Evolutionary conservation across 2,888 invertebrate genomes (phyloP).

Genomic region (Chrysodeixis includens): DNA sequence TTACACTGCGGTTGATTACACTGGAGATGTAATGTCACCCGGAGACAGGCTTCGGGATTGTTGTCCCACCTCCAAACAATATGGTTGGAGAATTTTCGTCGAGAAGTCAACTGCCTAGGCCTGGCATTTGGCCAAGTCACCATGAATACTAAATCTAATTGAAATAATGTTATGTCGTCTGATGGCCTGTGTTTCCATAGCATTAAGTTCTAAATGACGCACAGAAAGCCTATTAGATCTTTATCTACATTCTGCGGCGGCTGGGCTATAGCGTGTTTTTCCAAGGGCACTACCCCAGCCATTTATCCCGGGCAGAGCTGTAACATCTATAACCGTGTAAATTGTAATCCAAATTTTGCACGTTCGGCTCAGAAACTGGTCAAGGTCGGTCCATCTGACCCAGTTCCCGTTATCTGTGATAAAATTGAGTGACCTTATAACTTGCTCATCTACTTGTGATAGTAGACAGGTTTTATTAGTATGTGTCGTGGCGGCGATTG

Average conservation of each 20-base stretch:
- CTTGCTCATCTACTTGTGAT: background rate
- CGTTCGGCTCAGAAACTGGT: background rate
- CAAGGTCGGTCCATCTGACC: background rate
- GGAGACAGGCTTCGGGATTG: background rate
- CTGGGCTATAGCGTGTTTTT: background rate
- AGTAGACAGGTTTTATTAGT: conserved; percentile 3
- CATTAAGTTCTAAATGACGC: background rate
- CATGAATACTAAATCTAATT: background rate
- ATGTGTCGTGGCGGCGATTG: conserved; percentile 15
- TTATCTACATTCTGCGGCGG: background rate
- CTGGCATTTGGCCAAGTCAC: conserved; percentile 4
- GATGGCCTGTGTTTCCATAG: background rate
- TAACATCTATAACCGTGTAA: background rate
- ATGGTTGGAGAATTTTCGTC: background rate
- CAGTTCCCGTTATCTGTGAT: conserved; percentile 1
- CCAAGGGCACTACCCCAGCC: background rate
- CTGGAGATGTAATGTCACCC: background rate
- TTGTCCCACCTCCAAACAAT: background rate
- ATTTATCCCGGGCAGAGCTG: background rate
- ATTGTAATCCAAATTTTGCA: background rate
- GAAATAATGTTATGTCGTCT: background rate
- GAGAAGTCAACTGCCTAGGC: background rate
- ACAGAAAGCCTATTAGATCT: background rate
- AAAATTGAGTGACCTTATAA: conserved; percentile 2
- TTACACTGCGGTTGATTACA: background rate